phyloP scores from a whole-genome alignment of 1,140 invertebrate genomes.

The Drosophila littoralis region DNA sequence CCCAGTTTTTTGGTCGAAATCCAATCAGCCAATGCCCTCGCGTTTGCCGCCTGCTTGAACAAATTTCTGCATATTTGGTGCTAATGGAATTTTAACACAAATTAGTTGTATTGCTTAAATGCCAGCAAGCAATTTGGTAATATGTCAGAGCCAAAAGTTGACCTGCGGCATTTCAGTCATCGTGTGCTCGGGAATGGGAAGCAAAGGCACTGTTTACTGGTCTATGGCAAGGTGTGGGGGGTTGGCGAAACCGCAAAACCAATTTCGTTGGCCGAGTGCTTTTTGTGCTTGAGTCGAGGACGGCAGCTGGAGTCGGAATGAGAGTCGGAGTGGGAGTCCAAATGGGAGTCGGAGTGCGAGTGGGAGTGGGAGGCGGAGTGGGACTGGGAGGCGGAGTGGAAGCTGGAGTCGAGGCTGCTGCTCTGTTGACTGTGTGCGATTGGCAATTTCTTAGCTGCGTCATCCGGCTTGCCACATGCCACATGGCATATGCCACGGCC shows the following conservation, averaged over 20 bases:
- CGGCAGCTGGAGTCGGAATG: background rate
- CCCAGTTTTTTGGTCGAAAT: background rate
- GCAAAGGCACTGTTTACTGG: background rate
- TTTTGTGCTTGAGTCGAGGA: conserved; percentile 5
- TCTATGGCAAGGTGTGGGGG: background rate
- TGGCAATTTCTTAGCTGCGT: conserved; percentile 34
- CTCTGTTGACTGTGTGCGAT: conserved; percentile 19
- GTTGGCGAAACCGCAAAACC: conserved; percentile 37
- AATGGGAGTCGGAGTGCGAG: background rate
- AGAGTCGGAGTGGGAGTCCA: background rate
- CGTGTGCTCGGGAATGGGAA: background rate
- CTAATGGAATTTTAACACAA: conserved; percentile 76
- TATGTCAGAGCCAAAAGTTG: conserved; percentile 43
- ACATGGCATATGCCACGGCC: conserved; percentile 10
- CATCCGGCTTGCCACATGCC: conserved; percentile 14
- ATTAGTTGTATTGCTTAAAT: conserved; percentile 74
- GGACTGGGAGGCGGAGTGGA: background rate
- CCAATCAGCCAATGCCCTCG: background rate
- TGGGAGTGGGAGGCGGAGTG: background rate
- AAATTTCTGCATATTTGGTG: conserved; percentile 32
- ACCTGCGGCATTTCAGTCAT: conserved; percentile 25
- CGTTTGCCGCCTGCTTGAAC: background rate
- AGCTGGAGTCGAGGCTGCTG: conserved; percentile 3
- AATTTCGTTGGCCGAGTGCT: conserved; percentile 29
- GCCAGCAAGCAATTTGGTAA: conserved; percentile 53